These are phyloP conservation scores for Ailurus styani DNA, from an alignment of 2,113 vertebrate genomes.

Conservation along the genomic window DNA sequence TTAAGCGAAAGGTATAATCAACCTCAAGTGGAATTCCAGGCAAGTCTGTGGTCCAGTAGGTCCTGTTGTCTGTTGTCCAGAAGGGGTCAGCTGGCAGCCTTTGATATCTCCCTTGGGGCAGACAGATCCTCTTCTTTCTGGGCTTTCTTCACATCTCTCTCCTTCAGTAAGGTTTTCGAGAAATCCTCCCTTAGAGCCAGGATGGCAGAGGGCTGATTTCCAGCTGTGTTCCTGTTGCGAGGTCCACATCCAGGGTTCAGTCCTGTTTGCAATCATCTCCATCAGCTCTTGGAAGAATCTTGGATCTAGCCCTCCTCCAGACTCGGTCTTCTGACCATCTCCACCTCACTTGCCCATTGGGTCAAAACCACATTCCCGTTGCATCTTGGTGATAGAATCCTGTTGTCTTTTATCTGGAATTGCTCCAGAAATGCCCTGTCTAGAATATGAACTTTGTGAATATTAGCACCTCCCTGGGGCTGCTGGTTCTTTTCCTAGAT, in stretches of 20 bases:
- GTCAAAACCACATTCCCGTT: background rate
- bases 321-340: background rate
- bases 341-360: background rate
- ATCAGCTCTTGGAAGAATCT: background rate
- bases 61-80: background rate
- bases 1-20: background rate
- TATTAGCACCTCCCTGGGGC: background rate
- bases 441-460: background rate
- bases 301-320: background rate
- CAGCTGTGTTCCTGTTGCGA: background rate
- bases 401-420: background rate
- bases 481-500: background rate
- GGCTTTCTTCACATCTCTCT: background rate
- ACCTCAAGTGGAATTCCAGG: background rate
- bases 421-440: background rate
- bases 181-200: background rate
- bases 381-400: background rate
- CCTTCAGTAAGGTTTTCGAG: background rate
- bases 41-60: background rate
- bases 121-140: background rate
- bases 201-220: background rate
- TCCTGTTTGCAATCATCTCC: background rate
- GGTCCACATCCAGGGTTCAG: background rate
- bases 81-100: background rate
- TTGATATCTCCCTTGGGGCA: background rate